A percentile compares a stretch with the other conserved stretches of the same genome.
These are phyloP conservation scores for Hylyphantes graminicola DNA, from an alignment of 1,140 invertebrate species.

Conservation along the genomic window DNA sequence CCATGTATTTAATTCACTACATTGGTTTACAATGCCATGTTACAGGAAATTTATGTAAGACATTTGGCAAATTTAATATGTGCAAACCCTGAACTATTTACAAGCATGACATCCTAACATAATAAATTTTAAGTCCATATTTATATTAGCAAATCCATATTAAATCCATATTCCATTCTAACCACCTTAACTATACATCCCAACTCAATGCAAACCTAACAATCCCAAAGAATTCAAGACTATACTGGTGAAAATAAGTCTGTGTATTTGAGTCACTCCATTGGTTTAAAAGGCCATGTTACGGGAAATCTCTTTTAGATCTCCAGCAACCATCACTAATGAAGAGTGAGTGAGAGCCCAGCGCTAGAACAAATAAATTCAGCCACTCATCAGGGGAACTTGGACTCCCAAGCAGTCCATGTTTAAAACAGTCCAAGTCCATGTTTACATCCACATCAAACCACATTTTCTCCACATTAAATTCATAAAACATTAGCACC, in stretches of 20 bases:
- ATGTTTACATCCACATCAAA: too few relatives aligned
- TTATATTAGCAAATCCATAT: not conserved
- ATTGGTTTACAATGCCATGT: too few relatives aligned
- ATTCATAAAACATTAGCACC: too few relatives aligned
- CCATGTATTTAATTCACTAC: too few relatives aligned
- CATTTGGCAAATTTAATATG: too few relatives aligned
- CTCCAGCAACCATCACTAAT: conserved; percentile 28
- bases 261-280: not conserved
- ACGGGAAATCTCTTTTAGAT: conserved; percentile 37
- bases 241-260: not conserved
- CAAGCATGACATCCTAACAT: not conserved
- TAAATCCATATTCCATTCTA: not conserved
- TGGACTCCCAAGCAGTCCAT: not conserved
- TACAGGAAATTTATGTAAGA: too few relatives aligned
- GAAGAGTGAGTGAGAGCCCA: conserved; percentile 26
- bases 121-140: conserved; percentile 1
- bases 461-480: too few relatives aligned
- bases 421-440: too few relatives aligned
- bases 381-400: conserved; percentile 22
- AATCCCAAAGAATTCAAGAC: not conserved
- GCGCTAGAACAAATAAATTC: conserved; percentile 36
- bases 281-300: conserved; percentile 35
- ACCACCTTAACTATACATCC: too few relatives aligned
- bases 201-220: not conserved
- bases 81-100: too few relatives aligned